Base-by-base conservation (phyloP, 2,888 invertebrate species). In the Chloroclysta siterata region DNA sequence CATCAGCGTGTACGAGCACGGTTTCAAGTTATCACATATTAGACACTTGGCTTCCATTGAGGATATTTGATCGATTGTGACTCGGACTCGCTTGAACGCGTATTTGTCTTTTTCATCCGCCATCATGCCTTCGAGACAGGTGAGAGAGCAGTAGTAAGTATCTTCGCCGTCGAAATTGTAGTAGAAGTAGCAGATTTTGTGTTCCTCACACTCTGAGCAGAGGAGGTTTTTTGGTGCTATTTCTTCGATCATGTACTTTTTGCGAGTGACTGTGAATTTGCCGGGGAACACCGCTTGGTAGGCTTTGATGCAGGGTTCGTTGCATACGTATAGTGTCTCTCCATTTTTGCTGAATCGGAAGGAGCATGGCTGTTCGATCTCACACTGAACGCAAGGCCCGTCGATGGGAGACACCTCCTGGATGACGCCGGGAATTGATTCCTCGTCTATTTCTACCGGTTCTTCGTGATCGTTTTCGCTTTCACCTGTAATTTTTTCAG, bases 81-180 rank as follows among this genome's bases (percentile, higher is more conserved):
- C 93, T 71, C 89, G 90, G 72, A 93, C 88, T 63, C 94, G 87
- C 68, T 93, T 93, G 64, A 93, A 89, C 14, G 89, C 84, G 73
- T 93, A 95, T 75, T 94, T 94, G 0, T 94, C 94, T 36, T 85
- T 85, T 71, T 94, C 93, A 29, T 89, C 92, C 0, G 87, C 93
- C 82, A 94, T 89, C 84, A 94, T 89, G 44, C 92, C 89, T 70
- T 93, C 85, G 14, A 94, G 86, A 66, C 95, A 95, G 5, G 82
- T 80, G 36, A 93, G 80, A 53, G 95, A 95, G 58, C 95, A 86
- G 72, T 94, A 94, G 63, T 93, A 87, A 0, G 87, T 92, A 60
- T 92, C 89, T 60, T 88, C 89, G 0, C 88, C 92, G 46, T 89
- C 93, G 64, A 80, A 90, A 61, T 92, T 88, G 68, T 90, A 90